Evolutionary conservation across 2,797 vertebrate genomes (phyloP).

Genomic region (Antrozous pallidus): DNA sequence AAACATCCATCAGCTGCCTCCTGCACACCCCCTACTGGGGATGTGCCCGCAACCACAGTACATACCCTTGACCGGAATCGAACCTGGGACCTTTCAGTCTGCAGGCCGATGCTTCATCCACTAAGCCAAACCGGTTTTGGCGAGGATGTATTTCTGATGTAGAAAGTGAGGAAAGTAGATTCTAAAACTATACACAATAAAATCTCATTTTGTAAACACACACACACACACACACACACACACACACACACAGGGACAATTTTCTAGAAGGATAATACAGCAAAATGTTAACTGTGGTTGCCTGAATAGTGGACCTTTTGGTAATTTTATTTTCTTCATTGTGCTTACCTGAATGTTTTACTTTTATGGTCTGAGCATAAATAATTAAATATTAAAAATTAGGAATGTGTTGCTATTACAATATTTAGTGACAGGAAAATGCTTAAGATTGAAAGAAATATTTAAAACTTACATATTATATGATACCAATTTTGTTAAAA

Average conservation of each 20-base stretch:
- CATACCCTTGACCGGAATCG: too few relatives aligned
- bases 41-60: too few relatives aligned
- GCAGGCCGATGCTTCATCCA: too few relatives aligned
- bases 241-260: background rate
- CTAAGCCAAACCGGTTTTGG: too few relatives aligned
- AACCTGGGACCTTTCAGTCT: too few relatives aligned
- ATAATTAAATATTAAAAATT: background rate
- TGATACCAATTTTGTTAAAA: background rate
- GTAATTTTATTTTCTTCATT: conserved; percentile 7
- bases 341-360: conserved; percentile 1
- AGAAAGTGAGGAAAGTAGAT: background rate
- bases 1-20: too few relatives aligned
- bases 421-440: background rate
- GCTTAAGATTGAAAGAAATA: conserved; percentile 16
- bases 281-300: background rate
- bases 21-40: too few relatives aligned
- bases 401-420: background rate
- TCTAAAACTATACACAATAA: background rate
- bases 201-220: background rate
- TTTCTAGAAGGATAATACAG: background rate
- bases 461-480: background rate
- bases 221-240: too few relatives aligned
- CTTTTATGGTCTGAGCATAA: conserved; percentile 28
- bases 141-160: background rate
- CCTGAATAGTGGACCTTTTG: background rate